Percentiles rank a stretch among this genome's conserved stretches.
Evolutionary conservation across 1,140 invertebrate genomes (phyloP).

Genomic region (Maconellicoccus hirsutus): DNA sequence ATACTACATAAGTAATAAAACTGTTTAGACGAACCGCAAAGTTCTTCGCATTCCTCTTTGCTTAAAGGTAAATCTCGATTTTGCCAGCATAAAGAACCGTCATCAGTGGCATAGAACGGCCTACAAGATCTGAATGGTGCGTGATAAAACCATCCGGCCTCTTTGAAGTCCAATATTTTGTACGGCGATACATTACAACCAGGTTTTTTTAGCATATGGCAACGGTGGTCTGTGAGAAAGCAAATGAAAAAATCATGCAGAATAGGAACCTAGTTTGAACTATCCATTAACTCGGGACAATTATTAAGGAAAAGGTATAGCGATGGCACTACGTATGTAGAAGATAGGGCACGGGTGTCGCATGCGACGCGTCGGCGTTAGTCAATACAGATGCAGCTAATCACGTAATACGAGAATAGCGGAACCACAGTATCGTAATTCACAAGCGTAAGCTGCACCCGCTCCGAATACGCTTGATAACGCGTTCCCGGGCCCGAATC

Average conservation of each 20-base stretch:
- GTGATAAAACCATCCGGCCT: constrained; percentile 15
- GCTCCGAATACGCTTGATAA: too few relatives aligned
- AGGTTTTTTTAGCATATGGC: not conserved
- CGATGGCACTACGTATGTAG: not conserved
- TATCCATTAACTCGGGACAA: not conserved
- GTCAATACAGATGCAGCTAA: too few relatives aligned
- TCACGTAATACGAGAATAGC: too few relatives aligned
- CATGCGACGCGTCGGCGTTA: not conserved
- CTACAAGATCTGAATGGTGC: constrained; percentile 15
- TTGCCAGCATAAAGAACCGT: not conserved
- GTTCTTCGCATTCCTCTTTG: constrained; percentile 21
- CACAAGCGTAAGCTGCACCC: too few relatives aligned
- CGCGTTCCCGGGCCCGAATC: too few relatives aligned
- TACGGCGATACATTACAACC: not conserved
- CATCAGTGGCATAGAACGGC: not conserved
- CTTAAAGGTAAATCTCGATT: constrained; percentile 15
- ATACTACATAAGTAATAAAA: too few relatives aligned
- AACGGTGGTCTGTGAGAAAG: not conserved
- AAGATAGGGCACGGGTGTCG: not conserved
- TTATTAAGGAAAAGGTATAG: too few relatives aligned
- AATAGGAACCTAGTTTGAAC: not conserved
- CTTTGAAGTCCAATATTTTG: constrained; percentile 11
- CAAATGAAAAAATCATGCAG: not conserved
- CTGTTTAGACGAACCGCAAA: constrained; percentile 15
- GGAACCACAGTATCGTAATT: too few relatives aligned